Percentiles rank a stretch among this genome's conserved stretches.
phyloP scores from a whole-genome alignment of 2,888 invertebrate genomes.

The Ypsolopha sequella region DNA sequence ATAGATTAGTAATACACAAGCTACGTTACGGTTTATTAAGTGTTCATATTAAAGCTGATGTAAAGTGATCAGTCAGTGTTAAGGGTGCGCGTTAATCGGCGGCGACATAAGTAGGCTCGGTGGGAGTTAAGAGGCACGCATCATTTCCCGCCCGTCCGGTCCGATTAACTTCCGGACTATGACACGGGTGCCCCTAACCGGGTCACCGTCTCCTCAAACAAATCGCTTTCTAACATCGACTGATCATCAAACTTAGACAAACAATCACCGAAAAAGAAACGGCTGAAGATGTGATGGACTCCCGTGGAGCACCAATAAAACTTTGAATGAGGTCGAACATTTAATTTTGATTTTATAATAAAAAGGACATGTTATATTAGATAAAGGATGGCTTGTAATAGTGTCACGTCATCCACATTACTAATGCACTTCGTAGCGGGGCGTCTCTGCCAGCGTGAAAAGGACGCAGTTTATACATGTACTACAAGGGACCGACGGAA shows the following conservation, averaged over 20 bases:
- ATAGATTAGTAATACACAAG: background rate
- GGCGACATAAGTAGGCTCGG: constrained; percentile 48
- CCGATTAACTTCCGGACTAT: constrained; percentile 41
- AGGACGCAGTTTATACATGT: constrained; percentile 23
- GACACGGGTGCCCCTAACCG: constrained; percentile 37
- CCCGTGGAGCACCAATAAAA: constrained; percentile 55
- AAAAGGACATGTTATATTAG: constrained; percentile 64
- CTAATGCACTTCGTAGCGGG: constrained; percentile 54
- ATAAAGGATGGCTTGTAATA: constrained; percentile 65
- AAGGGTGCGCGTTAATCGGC: constrained; percentile 43
- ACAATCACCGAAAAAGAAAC: background rate
- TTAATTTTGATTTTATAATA: constrained; percentile 61
- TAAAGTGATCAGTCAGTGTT: constrained; percentile 32
- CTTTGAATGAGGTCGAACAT: constrained; percentile 52
- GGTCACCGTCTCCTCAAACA: constrained; percentile 1
- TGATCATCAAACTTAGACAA: background rate
- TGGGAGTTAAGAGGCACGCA: constrained; percentile 44
- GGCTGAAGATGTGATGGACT: constrained; percentile 24
- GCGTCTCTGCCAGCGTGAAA: constrained; percentile 29
- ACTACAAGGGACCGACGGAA: constrained; percentile 24
- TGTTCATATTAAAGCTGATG: background rate
- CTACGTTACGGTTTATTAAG: background rate
- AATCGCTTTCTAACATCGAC: background rate
- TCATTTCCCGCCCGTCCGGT: constrained; percentile 55
- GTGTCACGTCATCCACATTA: constrained; percentile 62